Conservation (phyloP, 2,888 invertebrate species). For the Terebella lapidaria region DNA sequence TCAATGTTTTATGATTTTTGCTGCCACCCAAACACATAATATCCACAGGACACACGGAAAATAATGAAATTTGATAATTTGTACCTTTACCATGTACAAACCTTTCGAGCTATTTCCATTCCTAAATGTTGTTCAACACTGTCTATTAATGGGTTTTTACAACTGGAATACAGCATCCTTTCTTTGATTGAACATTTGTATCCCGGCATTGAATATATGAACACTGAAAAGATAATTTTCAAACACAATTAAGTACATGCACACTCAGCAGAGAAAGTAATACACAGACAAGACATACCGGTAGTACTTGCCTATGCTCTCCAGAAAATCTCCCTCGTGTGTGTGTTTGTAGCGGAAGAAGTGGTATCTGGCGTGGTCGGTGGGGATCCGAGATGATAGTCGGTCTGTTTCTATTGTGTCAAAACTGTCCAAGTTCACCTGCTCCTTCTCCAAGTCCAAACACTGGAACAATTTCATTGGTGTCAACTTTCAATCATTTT, state of each 20-base stretch:
- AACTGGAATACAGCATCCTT: conserved; percentile 97
- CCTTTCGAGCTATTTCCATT: conserved; percentile 79
- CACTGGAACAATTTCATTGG: no score
- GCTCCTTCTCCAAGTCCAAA: conserved; percentile 74
- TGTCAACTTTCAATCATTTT: no score
- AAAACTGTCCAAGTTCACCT: conserved; percentile 62
- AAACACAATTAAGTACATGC: not conserved
- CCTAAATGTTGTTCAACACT: conserved; percentile 71
- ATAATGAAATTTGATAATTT: no score
- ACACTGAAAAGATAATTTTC: conserved; percentile 62
- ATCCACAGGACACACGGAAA: no score
- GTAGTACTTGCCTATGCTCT: conserved; percentile 68
- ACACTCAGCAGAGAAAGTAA: not conserved
- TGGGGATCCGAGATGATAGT: conserved; percentile 75
- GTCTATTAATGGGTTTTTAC: conserved; percentile 83
- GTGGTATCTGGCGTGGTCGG: conserved; percentile 84
- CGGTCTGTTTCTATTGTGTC: conserved; percentile 53
- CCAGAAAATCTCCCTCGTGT: conserved; percentile 84
- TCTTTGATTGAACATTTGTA: conserved; percentile 94
- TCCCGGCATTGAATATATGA: conserved; percentile 98
- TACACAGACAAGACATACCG: not conserved
- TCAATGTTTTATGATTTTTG: not conserved
- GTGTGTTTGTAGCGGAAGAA: conserved; percentile 85
- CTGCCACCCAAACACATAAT: not conserved
- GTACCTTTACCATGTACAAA: no score